These are phyloP conservation scores for Caenorhabditis zanzibari DNA, from an alignment of 2,888 invertebrate genomes.

Conservation along the genomic window DNA sequence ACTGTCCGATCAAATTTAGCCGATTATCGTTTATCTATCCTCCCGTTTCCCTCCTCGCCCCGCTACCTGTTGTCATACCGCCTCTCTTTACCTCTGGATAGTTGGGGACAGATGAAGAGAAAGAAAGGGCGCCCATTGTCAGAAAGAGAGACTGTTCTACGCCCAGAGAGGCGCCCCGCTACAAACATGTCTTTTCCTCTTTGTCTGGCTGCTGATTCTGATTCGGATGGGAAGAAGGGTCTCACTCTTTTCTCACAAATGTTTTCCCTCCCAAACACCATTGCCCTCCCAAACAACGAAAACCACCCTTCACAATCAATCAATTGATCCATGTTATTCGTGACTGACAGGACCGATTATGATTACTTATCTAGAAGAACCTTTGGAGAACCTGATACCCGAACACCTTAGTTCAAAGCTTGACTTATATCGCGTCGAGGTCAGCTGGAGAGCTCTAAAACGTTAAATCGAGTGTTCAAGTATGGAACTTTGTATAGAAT, in stretches of 20 bases:
- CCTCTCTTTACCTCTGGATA: constrained; percentile 13
- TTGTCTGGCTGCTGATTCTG: constrained; percentile 44
- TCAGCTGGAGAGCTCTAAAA: no score
- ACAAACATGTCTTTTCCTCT: constrained; percentile 47
- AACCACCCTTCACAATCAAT: constrained; percentile 52
- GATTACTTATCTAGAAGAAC: background rate
- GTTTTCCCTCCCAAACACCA: constrained; percentile 22
- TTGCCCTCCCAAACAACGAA: background rate
- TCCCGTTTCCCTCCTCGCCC: background rate
- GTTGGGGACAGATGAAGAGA: background rate
- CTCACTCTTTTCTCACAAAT: constrained; percentile 34
- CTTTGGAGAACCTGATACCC: no score
- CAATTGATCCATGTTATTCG: constrained; percentile 29
- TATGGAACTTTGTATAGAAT: no score
- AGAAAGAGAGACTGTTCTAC: constrained; percentile 28
- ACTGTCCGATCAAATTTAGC: constrained; percentile 60
- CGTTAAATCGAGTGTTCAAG: no score
- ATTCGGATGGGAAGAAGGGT: constrained; percentile 10
- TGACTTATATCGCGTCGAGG: no score
- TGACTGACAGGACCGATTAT: background rate
- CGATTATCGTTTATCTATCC: constrained; percentile 64
- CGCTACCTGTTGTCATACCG: constrained; percentile 44
- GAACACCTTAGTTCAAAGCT: no score
- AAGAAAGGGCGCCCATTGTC: constrained; percentile 46
- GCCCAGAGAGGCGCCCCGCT: constrained; percentile 35